These are phyloP conservation scores for Syrmaticus mikado DNA, from an alignment of 2,113 vertebrate genomes.

Conservation along the genomic window DNA sequence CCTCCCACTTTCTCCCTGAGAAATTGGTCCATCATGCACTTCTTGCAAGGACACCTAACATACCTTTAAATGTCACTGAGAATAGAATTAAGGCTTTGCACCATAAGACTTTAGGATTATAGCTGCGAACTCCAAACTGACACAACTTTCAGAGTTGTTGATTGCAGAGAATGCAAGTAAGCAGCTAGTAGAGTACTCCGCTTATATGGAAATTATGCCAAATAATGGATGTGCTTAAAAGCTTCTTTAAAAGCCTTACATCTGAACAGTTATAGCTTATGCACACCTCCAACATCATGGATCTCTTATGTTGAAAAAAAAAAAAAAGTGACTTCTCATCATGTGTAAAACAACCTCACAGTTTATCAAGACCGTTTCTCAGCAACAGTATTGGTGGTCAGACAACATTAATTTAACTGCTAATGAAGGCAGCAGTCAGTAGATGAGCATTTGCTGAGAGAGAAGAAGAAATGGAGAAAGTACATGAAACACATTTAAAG, in stretches of 20 bases:
- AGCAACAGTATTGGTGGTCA: background rate
- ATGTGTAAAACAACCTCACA: background rate
- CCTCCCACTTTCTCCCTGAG: background rate
- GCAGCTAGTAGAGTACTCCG: accelerated
- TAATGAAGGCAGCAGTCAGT: background rate
- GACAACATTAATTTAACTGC: background rate
- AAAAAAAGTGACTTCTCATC: background rate
- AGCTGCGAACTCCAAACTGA: background rate
- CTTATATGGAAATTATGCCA: background rate
- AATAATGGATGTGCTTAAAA: background rate
- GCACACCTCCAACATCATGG: background rate
- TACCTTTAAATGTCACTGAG: background rate
- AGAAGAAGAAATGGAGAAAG: background rate
- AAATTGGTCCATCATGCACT: background rate
- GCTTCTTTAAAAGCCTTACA: background rate
- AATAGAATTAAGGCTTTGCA: background rate
- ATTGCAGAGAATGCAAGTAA: background rate
- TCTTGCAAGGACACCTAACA: background rate
- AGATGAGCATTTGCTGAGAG: background rate
- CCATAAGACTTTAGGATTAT: background rate
- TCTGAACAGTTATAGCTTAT: background rate
- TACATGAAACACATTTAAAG: conserved; percentile 29
- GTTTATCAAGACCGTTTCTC: background rate
- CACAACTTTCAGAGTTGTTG: background rate
- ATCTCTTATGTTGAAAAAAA: background rate